Percentiles rank a stretch among this genome's conserved stretches.
Evolutionary conservation across 2,888 invertebrate genomes (phyloP).

Genomic region (Molorchus minor): DNA sequence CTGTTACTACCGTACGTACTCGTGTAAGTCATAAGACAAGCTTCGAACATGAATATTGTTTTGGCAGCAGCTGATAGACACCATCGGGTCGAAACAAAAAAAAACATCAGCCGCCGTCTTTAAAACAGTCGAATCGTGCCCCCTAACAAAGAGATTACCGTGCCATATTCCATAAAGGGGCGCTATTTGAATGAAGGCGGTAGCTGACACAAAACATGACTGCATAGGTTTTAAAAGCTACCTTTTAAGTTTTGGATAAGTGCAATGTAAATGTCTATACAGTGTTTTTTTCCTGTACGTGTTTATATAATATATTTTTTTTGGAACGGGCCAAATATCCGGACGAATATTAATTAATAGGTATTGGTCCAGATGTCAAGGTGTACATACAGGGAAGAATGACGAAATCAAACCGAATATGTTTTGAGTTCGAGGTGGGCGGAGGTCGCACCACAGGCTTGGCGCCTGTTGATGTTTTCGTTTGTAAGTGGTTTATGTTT

Average conservation of each 20-base stretch:
- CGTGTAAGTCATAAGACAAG: too few relatives aligned
- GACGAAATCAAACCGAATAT: conserved; percentile 9
- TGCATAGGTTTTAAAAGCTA: conserved; percentile 59
- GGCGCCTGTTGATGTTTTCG: conserved; percentile 31
- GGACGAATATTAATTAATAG: too few relatives aligned
- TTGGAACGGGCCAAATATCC: too few relatives aligned
- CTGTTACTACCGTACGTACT: too few relatives aligned
- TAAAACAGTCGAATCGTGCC: conserved; percentile 31
- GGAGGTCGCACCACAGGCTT: conserved; percentile 13
- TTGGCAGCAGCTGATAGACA: conserved; percentile 17
- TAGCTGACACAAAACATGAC: conserved; percentile 51
- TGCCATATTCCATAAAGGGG: conserved; percentile 52
- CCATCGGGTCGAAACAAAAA: conserved; percentile 17
- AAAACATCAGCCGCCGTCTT: conserved; percentile 31
- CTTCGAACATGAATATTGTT: conserved; percentile 16
- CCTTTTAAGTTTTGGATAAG: conserved; percentile 60
- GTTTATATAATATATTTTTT: neutral
- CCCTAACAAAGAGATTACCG: conserved; percentile 50
- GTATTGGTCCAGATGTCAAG: too few relatives aligned
- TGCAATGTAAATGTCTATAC: conserved; percentile 59
- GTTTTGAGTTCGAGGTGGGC: conserved; percentile 18
- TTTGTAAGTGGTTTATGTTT: conserved; percentile 29
- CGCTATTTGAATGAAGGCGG: conserved; percentile 41
- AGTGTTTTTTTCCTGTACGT: conserved; percentile 37
- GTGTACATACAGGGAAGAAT: conserved; percentile 7